Evolutionary conservation across 1,140 invertebrate species (phyloP), one percentile per base, ranked within the genome.

Genomic region (Temnothorax curvispinosus): DNA sequence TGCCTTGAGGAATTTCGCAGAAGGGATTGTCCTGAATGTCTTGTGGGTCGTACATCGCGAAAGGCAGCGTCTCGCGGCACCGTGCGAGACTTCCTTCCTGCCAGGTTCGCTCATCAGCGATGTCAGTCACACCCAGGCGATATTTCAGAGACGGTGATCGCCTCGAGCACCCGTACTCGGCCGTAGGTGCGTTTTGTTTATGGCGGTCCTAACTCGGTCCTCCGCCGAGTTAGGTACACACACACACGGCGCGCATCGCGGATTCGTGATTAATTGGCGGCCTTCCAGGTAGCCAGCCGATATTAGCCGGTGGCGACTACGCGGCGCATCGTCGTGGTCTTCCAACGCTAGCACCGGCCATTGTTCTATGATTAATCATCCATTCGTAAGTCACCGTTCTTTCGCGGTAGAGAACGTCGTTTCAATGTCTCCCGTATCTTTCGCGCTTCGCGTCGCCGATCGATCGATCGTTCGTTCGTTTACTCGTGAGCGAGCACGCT

Each of bases 331-430:
- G 77, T 35, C 62, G 62, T 35, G 62, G 80, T 58, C 80, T 87
- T 81, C 88, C 90, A 86, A 85, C 88, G 80, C 76, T 81, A 85
- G 74, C 85, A 85, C 81, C 44, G 52, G 65, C 89, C 82, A 94
- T 94, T 94, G 93, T 94, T 92, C 87, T 80, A 90, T 94, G 93
- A 94, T 93, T 94, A 93, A 94, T 94, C 93, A 93, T 91, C 90
- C 89, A 92, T 93, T 91, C 87, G 91, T 89, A 86, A 90, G 84
- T 91, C 88, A 89, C 84, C 87, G 84, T 89, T 89, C 75, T 82
- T 89, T 88, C 89, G 81, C 69, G 78, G 88, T 80, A 85, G 58
- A 74, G 41, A 78, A 18, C 80, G 62, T 86, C 88, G 64, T 90
- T 89, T 87, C 89, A 47, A 90, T 85, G 90, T 92, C 74, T 80